phyloP scores from a whole-genome alignment of 2,113 vertebrate species.

The Rhipidura dahli region DNA sequence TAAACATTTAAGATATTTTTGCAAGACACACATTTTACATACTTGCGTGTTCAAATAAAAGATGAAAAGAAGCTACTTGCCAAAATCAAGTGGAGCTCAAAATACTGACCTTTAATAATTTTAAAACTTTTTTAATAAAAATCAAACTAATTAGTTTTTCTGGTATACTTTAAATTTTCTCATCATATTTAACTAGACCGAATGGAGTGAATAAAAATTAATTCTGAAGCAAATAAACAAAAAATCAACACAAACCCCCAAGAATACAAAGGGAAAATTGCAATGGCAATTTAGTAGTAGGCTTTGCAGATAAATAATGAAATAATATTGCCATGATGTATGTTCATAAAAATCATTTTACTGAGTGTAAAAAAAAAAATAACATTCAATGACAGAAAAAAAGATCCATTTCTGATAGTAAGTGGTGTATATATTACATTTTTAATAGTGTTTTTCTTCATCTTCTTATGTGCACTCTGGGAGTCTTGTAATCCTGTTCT shows the following conservation, averaged over 20 bases:
- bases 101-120: background rate
- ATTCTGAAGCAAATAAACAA: background rate
- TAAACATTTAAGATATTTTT: background rate
- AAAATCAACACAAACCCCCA: background rate
- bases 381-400: background rate
- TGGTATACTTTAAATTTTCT: background rate
- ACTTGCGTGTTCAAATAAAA: background rate
- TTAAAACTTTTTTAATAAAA: background rate
- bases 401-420: background rate
- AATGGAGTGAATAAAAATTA: background rate
- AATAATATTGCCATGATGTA: background rate
- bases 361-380: background rate
- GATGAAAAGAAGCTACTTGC: background rate
- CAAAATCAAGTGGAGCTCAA: background rate
- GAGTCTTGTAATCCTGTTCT: background rate
- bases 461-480: background rate
- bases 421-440: background rate
- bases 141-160: fast-evolving
- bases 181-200: background rate
- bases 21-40: background rate
- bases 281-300: background rate
- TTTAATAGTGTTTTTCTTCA: background rate
- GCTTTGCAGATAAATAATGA: background rate
- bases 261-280: background rate
- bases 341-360: background rate